These are phyloP conservation scores for Irena cyanogastra DNA, from an alignment of 2,113 vertebrate genomes.

Conservation along the genomic window DNA sequence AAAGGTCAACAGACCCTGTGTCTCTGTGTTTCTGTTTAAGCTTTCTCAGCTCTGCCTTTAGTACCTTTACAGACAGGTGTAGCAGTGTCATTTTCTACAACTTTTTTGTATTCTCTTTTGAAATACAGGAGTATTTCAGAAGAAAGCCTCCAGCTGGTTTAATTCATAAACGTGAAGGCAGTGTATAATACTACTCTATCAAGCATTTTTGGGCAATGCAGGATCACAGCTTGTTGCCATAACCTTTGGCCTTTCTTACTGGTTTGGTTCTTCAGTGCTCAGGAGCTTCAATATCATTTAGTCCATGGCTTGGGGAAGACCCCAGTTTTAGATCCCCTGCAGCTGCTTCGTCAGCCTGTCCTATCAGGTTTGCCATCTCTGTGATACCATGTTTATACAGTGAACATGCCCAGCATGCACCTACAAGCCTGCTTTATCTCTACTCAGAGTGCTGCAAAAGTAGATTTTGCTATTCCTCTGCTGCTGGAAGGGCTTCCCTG, in stretches of 20 bases:
- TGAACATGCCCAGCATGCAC: conserved; percentile 3
- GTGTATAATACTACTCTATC: background rate
- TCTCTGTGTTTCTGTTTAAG: background rate
- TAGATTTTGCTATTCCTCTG: background rate
- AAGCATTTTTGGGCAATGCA: background rate
- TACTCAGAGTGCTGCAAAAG: background rate
- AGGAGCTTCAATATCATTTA: background rate
- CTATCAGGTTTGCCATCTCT: conserved; percentile 19
- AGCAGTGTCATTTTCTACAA: background rate
- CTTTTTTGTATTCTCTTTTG: background rate
- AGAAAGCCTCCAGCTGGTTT: background rate
- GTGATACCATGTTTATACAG: background rate
- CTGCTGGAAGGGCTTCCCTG: conserved; percentile 16
- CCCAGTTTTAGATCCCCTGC: background rate
- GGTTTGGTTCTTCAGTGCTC: background rate
- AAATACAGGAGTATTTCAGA: background rate
- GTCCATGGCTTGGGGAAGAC: background rate
- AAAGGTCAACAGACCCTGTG: conserved; percentile 30
- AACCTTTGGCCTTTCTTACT: background rate
- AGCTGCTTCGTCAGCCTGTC: background rate
- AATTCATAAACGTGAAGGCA: background rate
- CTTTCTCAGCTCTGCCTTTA: conserved; percentile 1
- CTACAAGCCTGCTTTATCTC: conserved; percentile 44
- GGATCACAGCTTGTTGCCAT: background rate
- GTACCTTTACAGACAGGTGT: background rate